Evolutionary conservation across 2,888 invertebrate species (phyloP).

Genomic region (Caenorhabditis drosophilae): DNA sequence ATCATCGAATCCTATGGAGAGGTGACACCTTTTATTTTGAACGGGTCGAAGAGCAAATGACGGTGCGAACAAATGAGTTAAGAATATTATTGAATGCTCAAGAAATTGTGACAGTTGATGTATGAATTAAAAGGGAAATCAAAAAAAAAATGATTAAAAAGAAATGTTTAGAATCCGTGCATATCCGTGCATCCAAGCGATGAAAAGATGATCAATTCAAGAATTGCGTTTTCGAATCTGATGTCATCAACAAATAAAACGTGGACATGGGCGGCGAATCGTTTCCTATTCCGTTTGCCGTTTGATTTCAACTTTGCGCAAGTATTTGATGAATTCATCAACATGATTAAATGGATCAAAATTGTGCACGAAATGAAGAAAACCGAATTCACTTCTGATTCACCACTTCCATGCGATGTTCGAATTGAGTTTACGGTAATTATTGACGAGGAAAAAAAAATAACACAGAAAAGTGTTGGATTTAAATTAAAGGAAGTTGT

Average conservation of each 20-base stretch:
- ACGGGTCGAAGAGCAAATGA: conserved; percentile 13
- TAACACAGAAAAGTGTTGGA: conserved; percentile 6
- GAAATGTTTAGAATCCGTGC: conserved; percentile 5
- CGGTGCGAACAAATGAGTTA: conserved; percentile 19
- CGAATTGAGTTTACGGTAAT: conserved; percentile 80
- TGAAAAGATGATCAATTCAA: conserved; percentile 9
- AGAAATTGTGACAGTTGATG: conserved; percentile 37
- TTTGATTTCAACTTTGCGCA: conserved; percentile 70
- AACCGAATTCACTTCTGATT: conserved; percentile 77
- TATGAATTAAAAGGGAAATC: too few relatives aligned
- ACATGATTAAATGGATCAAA: conserved; percentile 91
- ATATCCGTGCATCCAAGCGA: conserved; percentile 10
- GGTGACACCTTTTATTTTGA: conserved; percentile 29
- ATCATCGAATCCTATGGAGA: conserved; percentile 40
- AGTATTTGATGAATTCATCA: conserved; percentile 75
- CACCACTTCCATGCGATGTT: conserved; percentile 85
- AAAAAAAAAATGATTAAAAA: too few relatives aligned
- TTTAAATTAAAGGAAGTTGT: conserved; percentile 76
- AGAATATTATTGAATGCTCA: conserved; percentile 33
- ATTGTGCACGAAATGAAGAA: conserved; percentile 74
- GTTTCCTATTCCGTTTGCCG: conserved; percentile 70
- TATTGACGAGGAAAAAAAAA: too few relatives aligned
- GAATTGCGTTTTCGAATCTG: conserved; percentile 9
- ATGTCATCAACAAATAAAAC: conserved; percentile 13
- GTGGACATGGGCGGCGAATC: conserved; percentile 69